A percentile compares a stretch with the other conserved stretches of the same genome.
These are phyloP conservation scores for Elephas maximus DNA, from an alignment of 2,113 vertebrate genomes.

Conservation along the genomic window DNA sequence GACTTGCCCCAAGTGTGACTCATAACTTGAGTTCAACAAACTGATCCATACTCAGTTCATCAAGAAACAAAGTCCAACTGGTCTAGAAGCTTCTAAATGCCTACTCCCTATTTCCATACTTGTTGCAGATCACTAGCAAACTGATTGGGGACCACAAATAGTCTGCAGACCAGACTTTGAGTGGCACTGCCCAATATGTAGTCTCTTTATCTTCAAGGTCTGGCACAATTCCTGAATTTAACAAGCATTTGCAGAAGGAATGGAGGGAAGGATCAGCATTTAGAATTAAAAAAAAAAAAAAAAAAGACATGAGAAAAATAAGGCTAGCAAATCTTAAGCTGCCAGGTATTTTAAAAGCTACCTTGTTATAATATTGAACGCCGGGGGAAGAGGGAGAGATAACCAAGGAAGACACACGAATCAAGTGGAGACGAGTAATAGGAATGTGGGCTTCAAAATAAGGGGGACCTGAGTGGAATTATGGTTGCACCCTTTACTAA, in stretches of 20 bases:
- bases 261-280: neutral
- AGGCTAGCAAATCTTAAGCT: neutral
- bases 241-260: neutral
- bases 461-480: neutral
- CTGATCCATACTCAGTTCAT: neutral
- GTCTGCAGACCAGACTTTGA: neutral
- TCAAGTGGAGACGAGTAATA: too few relatives aligned
- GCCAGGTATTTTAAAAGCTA: neutral
- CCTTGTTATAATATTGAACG: neutral
- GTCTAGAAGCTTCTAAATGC: neutral
- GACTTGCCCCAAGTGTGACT: accelerated
- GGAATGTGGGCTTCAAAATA: neutral
- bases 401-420: neutral
- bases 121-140: neutral
- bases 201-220: neutral
- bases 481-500: neutral
- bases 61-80: neutral
- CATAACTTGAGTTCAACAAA: neutral
- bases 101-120: neutral
- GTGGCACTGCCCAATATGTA: neutral
- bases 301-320: neutral
- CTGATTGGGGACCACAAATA: neutral
- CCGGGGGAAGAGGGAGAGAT: neutral
- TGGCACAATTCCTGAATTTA: neutral
- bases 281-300: neutral